Evolutionary conservation across 2,113 vertebrate genomes (phyloP).

Genomic region (Sardina pilchardus): DNA sequence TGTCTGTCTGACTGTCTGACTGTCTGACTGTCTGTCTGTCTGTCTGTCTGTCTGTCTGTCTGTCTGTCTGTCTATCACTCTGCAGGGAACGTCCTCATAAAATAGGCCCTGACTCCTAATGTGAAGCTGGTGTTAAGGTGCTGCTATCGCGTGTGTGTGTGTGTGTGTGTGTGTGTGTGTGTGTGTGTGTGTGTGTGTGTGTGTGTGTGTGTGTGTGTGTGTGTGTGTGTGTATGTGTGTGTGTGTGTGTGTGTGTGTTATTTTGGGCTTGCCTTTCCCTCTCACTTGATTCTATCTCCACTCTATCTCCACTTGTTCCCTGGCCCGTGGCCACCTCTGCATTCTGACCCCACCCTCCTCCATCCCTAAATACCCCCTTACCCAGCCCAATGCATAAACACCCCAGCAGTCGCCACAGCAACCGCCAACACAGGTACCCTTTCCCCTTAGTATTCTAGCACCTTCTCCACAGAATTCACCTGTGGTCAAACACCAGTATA

Average conservation of each 20-base stretch:
- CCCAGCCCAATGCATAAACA: slow-evolving; percentile 65
- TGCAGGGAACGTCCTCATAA: slow-evolving; percentile 46
- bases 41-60: neutral
- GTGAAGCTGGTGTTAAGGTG: slow-evolving; percentile 46
- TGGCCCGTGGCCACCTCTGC: slow-evolving; percentile 58
- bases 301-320: slow-evolving; percentile 45
- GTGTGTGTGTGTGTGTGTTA: slow-evolving; percentile 52
- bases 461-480: neutral
- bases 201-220: slow-evolving; percentile 7
- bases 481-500: neutral
- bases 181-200: slow-evolving; percentile 52
- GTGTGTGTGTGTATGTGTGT: neutral
- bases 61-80: neutral
- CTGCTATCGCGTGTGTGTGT: slow-evolving; percentile 13
- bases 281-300: slow-evolving; percentile 61
- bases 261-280: slow-evolving; percentile 68
- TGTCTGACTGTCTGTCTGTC: neutral
- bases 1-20: neutral
- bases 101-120: slow-evolving; percentile 60
- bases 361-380: slow-evolving; percentile 32
- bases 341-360: slow-evolving; percentile 35
- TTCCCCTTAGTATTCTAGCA: neutral
- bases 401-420: slow-evolving; percentile 52
- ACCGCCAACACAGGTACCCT: slow-evolving; percentile 49
- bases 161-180: slow-evolving; percentile 53